A percentile compares a stretch with the other conserved stretches of the same genome.
Evolutionary conservation across 2,888 invertebrate species (phyloP).

Genomic region (Drosophila birchii): DNA sequence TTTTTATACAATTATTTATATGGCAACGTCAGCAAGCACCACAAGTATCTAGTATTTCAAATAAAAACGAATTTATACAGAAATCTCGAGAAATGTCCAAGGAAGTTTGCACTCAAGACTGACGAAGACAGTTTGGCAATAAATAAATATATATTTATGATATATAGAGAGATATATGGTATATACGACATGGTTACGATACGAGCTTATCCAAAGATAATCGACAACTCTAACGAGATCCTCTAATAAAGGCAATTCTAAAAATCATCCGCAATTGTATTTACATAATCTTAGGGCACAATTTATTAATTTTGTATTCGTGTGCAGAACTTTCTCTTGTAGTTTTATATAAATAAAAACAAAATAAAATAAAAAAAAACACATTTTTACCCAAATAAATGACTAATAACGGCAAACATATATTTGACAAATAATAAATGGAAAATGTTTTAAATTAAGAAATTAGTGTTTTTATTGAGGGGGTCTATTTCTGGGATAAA

Average conservation of each 20-base stretch:
- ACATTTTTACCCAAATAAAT: conserved; percentile 43
- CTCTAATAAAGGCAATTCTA: conserved; percentile 30
- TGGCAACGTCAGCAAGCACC: conserved; percentile 33
- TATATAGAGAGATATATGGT: conserved; percentile 45
- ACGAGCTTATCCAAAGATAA: conserved; percentile 56
- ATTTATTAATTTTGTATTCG: conserved; percentile 57
- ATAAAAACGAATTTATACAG: conserved; percentile 38
- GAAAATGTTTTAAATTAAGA: conserved; percentile 38
- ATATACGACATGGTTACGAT: conserved; percentile 21
- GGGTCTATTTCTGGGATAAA: not conserved
- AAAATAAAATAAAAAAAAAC: not conserved
- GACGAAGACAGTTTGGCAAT: conserved; percentile 68
- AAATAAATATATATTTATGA: conserved; percentile 37
- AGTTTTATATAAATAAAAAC: conserved; percentile 54
- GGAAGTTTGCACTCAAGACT: conserved; percentile 62
- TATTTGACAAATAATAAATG: conserved; percentile 42
- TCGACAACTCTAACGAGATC: conserved; percentile 30
- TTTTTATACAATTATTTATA: conserved; percentile 65
- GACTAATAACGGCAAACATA: conserved; percentile 45
- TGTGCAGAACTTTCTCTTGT: conserved; percentile 64
- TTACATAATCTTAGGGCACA: conserved; percentile 44
- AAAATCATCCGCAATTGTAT: conserved; percentile 46
- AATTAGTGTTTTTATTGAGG: no score
- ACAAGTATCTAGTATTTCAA: conserved; percentile 44
- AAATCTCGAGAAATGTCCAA: conserved; percentile 52